These are phyloP conservation scores for Onychostoma macrolepis DNA, from an alignment of 2,113 vertebrate genomes.

Conservation along the genomic window DNA sequence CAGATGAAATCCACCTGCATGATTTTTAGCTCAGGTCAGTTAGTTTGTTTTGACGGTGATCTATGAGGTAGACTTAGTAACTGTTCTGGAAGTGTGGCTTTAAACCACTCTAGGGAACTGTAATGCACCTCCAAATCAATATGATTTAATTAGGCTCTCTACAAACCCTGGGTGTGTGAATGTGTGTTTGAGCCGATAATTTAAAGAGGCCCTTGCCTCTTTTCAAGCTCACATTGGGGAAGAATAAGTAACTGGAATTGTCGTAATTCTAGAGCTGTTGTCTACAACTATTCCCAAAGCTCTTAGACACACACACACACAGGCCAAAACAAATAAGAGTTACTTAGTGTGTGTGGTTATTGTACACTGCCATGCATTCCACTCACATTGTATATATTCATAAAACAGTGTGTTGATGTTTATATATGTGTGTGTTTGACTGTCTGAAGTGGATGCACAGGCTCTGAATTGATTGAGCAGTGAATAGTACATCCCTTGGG, in stretches of 20 bases:
- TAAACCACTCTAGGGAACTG: conserved; percentile 53
- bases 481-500: conserved; percentile 73
- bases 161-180: conserved; percentile 59
- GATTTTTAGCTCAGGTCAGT: not conserved
- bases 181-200: conserved; percentile 66
- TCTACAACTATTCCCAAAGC: conserved; percentile 69
- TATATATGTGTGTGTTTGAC: conserved; percentile 10
- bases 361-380: not conserved
- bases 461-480: conserved; percentile 70
- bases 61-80: conserved; percentile 15
- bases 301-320: conserved; percentile 54
- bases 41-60: not conserved
- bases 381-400: conserved; percentile 8
- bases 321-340: conserved; percentile 56
- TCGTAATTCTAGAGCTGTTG: conserved; percentile 76
- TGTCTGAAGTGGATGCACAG: conserved; percentile 40
- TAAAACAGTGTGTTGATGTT: conserved; percentile 22
- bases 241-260: conserved; percentile 70
- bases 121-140: conserved; percentile 73
- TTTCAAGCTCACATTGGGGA: conserved; percentile 73
- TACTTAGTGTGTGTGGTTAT: conserved; percentile 53
- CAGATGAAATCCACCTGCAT: not conserved
- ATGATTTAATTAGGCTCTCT: conserved; percentile 76
- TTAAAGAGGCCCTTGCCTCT: conserved; percentile 74
- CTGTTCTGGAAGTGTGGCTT: conserved; percentile 30